phyloP scores from a whole-genome alignment of 2,113 vertebrate genomes.

The Rhadina sibilatrix region DNA sequence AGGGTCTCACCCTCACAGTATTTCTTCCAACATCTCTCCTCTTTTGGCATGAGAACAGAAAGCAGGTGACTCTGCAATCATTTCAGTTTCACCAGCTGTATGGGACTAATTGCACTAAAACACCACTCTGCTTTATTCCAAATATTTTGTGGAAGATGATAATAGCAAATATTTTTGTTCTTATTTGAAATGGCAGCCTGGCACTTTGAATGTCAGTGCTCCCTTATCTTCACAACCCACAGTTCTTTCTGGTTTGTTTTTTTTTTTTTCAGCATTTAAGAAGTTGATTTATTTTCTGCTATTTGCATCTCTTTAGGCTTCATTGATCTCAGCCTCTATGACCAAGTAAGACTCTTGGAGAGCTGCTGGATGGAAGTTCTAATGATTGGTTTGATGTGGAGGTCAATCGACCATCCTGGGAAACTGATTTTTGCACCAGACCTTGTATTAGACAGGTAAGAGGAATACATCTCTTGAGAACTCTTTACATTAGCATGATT shows the following conservation, averaged over 20 bases:
- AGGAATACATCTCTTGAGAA: neutral
- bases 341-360: constrained; percentile 94
- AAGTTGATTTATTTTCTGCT: neutral
- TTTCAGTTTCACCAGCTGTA: neutral
- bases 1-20: neutral
- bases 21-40: neutral
- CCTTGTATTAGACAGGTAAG: constrained; percentile 91
- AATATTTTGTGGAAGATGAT: neutral
- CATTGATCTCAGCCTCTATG: constrained; percentile 86
- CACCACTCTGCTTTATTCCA: neutral
- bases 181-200: neutral
- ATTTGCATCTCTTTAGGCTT: constrained; percentile 79
- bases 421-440: constrained; percentile 96
- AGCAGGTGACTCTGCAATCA: neutral
- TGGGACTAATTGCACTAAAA: neutral
- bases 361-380: constrained; percentile 97
- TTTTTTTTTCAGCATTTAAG: neutral
- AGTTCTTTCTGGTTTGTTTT: neutral
- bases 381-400: constrained; percentile 98
- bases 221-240: neutral
- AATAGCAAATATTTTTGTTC: neutral
- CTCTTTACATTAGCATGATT: neutral
- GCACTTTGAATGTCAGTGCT: neutral
- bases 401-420: constrained; percentile 92
- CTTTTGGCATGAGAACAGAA: neutral